phyloP scores from a whole-genome alignment of 2,797 vertebrate genomes.

The Hozukius guyotensis region DNA sequence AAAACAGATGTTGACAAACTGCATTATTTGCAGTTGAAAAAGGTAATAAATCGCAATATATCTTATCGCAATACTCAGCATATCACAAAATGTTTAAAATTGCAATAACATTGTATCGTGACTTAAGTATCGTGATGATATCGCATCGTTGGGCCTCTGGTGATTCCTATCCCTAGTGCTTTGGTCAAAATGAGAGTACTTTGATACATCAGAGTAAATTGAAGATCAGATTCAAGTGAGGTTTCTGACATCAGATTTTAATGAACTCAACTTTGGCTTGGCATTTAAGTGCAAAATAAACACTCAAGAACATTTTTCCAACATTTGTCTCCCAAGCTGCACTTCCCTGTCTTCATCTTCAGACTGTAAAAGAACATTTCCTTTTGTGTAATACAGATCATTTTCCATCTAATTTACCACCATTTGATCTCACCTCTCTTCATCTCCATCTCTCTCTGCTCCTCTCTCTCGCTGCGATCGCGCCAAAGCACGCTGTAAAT shows the following conservation, averaged over 20 bases:
- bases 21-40: too few species aligned
- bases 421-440: neutral
- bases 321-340: neutral
- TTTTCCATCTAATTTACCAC: constrained; percentile 13
- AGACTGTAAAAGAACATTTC: neutral
- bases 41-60: too few species aligned
- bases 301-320: neutral
- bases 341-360: neutral
- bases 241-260: constrained; percentile 7
- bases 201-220: neutral
- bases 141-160: fast-evolving
- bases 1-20: too few species aligned
- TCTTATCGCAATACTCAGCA: too few species aligned
- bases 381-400: neutral
- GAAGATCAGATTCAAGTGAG: constrained; percentile 5
- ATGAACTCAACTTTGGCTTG: neutral
- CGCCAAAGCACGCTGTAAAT: constrained; percentile 52
- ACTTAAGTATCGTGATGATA: too few species aligned
- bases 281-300: neutral
- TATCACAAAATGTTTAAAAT: too few species aligned
- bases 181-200: neutral
- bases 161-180: neutral
- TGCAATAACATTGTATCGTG: too few species aligned
- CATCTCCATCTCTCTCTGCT: neutral
- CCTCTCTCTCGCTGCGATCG: neutral